Evolutionary conservation across 2,113 vertebrate genomes (phyloP), one percentile per base, ranked within the genome.

Genomic region (Ranitomeya variabilis): DNA sequence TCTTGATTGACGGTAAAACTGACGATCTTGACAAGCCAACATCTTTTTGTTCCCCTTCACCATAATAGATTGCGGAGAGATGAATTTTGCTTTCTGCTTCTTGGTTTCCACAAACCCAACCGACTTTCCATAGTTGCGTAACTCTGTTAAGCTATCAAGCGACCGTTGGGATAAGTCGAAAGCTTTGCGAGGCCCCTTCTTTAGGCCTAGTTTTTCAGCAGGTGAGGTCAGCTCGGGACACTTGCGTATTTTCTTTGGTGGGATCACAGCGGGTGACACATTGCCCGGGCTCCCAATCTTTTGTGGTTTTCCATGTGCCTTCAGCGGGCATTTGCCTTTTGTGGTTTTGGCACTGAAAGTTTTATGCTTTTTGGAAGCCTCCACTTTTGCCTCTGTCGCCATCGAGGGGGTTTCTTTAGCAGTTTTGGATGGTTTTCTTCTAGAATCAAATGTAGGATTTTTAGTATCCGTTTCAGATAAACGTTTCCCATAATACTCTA

Each of bases 161-260:
- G 96, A 94, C 10, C 92, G 90, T 79, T 97, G 96, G 0, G 97
- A 97, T 71, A 97, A 83, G 0, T 96, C 95, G 0, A 92, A 93
- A 0, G 96, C 96, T 87, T 55, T 94, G 31, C 96, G 95, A 5
- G 92, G 92, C 0, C 79, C 94, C 90, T 97, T 97, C 79, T 95
- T 97, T 52, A 97, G 90, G 0, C 96, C 95, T 13, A 97, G 94
- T 26, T 92, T 95, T 88, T 96, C 96, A 2, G 73, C 95, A 0
- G 89, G 89, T 0, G 93, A 95, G 0, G 92, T 0, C 0, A 95
- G 95, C 52, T 92, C 94, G 0, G 93, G 93, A 81, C 89, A 90
- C 76, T 92, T 92, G 1, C 94, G 92, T 13, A 91, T 59, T 4
- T 95, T 96, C 90, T 91, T 95, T 0, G 95, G 95, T 12, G 95